Evolutionary conservation across 2,797 vertebrate genomes (phyloP), one percentile per base, ranked within the genome.

Genomic region (Paratrypauchen microcephalus): DNA sequence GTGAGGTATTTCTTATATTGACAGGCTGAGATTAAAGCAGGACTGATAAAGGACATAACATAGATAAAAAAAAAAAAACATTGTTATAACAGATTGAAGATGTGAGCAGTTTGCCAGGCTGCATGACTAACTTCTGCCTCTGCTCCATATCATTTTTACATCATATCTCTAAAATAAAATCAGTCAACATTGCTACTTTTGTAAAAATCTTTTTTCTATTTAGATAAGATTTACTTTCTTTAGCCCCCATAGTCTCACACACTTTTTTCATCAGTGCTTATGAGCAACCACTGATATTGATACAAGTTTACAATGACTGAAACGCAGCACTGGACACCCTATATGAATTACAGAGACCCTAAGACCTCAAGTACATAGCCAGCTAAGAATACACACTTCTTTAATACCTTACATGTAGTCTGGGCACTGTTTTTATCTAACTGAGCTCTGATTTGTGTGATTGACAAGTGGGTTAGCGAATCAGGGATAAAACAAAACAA

Each of bases 1-100:
- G 24, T 83, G 82, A 81, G 80, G 78, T 72, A 74, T 87, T 71
- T 72, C 75, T 86, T 69, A 80, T 71, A 78, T 77, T 86, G 80
- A 87, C 87, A 74, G 75, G 68, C 72, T 58, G 68, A 86, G 85
- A 89, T 87, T 84, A 88, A 81, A 88, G 84, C 72, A 68, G 61
- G 62, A 15, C 63, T 64, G 82, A 86, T 84, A 81, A 85, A 83
- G 72, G 74, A 65, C 83, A 84, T 77, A 74, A 82, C 79, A 81
- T 72, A 68, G 74, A 78, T 66, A 69, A 78, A 83, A 28, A 4
- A 72, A 85, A n/a, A n/a, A n/a, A n/a, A 76, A 76, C 64, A 62
- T 73, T 68, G 70, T 73, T 79, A 87, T 82, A 73, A 68, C 74
- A 84, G 65, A 80, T 82, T 55, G 84, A 90, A 84, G 77, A 69